phyloP scores from a whole-genome alignment of 2,797 vertebrate genomes.

The Paramormyrops hopkinsi region DNA sequence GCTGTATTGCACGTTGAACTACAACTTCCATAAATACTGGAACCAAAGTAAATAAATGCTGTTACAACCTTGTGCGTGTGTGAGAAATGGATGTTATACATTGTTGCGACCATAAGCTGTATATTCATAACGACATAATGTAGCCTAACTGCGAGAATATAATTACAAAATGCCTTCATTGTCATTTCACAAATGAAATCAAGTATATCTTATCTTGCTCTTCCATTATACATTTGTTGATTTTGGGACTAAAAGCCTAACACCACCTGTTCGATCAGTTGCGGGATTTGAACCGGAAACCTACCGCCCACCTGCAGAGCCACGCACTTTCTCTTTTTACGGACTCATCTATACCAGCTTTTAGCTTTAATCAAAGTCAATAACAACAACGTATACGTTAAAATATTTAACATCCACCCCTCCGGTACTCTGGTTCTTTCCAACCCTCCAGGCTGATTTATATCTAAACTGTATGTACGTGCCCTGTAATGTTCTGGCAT shows the following conservation, averaged over 20 bases:
- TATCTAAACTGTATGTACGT: neutral
- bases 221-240: neutral
- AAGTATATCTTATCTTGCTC: neutral
- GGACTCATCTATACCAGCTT: neutral
- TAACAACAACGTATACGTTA: neutral
- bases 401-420: neutral
- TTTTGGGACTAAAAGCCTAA: neutral
- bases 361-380: neutral
- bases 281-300: neutral
- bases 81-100: neutral
- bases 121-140: neutral
- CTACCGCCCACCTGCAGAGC: neutral
- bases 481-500: neutral
- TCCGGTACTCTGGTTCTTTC: neutral
- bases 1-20: conserved; percentile 17
- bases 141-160: neutral
- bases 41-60: conserved; percentile 14
- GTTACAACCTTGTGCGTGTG: neutral
- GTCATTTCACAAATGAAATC: neutral
- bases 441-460: neutral
- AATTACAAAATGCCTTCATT: neutral
- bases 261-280: neutral
- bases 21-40: conserved; percentile 25
- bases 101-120: neutral
- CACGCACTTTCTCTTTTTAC: neutral